Evolutionary conservation across 1,140 invertebrate species (phyloP), one percentile per base, ranked within the genome.

Genomic region (Thalassaphorura encarpata): DNA sequence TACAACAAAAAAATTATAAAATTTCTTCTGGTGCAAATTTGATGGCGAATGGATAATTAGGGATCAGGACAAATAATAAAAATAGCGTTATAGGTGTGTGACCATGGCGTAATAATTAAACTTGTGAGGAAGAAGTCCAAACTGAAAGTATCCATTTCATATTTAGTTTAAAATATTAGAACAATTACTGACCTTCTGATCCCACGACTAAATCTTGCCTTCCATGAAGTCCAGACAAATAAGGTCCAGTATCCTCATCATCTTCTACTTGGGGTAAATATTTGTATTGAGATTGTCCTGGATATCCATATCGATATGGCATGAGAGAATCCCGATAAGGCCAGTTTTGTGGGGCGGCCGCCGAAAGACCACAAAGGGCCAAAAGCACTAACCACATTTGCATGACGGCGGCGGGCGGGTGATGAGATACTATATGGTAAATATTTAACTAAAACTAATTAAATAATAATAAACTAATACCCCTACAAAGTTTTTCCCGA

Each of bases 281-380:
- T 8, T 59, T 57, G 52, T 60, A 61, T 3, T 53, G 56, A 4
- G 49, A 55, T 45, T 61, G 52, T 21, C 60, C 56, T 5, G 54
- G 60, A 40, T 62, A 62, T 19, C 60, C 63, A 27, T 65, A 62
- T 23, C 59, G 54, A 27, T 61, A 64, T 18, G 63, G 63, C 26
- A 54, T 48, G 6, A 61, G 41, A 21, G 31, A 50, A 54, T 62
- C 60, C 36, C 48, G 39, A 31, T 60, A 62, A 1, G 60, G 63
- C 63, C 60, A 62, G 11, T 11, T n/a, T n/a, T 42, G 23, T 36
- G 56, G 60, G 19, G 47, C 36, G 3, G 28, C 53, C 39, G 45
- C 56, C 15, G 28, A 24, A 2, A 40, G 36, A 16, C 54, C 33
- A 11, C 58, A 33, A 16, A 63, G 26, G 28, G 43, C 60, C 23